These are phyloP conservation scores for Tetranychus truncatus DNA, from an alignment of 2,888 invertebrate species.

Conservation along the genomic window DNA sequence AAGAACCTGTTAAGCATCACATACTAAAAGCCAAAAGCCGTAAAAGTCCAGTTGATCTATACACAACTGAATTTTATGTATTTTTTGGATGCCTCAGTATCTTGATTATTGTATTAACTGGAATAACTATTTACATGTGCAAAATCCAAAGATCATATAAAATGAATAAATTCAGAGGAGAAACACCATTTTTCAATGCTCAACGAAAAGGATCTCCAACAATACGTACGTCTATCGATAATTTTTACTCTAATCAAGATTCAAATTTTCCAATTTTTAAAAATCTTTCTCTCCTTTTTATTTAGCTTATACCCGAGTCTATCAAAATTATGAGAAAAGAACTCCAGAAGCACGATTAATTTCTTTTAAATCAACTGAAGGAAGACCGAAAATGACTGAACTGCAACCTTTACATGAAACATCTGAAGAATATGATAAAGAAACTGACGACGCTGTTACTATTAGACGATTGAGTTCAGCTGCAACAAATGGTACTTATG, in stretches of 20 bases:
- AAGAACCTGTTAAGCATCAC: background rate
- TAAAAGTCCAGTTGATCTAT: conserved; percentile 12
- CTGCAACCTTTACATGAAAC: background rate
- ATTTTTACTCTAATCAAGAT: background rate
- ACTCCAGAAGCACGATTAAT: background rate
- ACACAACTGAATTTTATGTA: conserved; percentile 40
- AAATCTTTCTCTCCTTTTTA: background rate
- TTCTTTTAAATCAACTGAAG: background rate
- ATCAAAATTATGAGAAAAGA: background rate
- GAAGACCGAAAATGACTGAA: background rate
- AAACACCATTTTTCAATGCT: conserved; percentile 31
- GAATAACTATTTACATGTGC: conserved; percentile 53
- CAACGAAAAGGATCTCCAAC: conserved; percentile 18
- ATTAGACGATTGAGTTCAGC: background rate
- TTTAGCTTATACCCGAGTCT: background rate
- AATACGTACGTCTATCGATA: background rate
- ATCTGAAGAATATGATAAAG: background rate
- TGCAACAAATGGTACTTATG: background rate
- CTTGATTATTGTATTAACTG: conserved; percentile 49
- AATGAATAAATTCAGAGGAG: conserved; percentile 42
- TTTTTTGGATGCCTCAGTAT: conserved; percentile 58
- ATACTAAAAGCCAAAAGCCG: background rate
- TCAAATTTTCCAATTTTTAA: background rate
- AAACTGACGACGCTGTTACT: background rate
- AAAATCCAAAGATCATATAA: conserved; percentile 54